Base-by-base conservation (phyloP, 2,888 invertebrate species). In the Drosophila aldrichi region DNA sequence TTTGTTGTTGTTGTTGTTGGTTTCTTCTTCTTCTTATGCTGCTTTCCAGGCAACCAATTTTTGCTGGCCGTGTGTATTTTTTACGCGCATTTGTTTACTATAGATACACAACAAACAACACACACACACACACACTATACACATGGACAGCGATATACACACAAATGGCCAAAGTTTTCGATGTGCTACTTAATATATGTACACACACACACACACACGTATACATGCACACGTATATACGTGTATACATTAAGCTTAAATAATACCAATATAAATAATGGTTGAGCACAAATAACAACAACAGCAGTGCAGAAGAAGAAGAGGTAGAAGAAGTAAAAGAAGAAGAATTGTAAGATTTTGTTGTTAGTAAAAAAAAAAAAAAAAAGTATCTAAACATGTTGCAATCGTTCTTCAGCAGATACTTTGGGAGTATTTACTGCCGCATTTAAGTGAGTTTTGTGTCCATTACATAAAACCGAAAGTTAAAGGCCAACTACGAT, bases 71-170 rank as follows among this genome's bases (percentile, higher is more conserved):
- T 86, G 70, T 82, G 81, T 77, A 61, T 70, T 77, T 83, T 89
- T 82, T 82, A 82, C 89, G 82, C 89, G 82, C 89, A 71, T 87
- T 82, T 82, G 82, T 82, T 82, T 82, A 82, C 82, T 87, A 82
- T 59, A 78, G 84, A 86, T 87, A 86, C 89, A 86, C 81, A 82
- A 79, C 71, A 82, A 86, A 71, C 69, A 75, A 79, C 29, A 66
- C 62, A 70, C 81, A 68, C 65, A 18, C 64, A 41, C 63, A 38
- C 41, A 29, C 20, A 10, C 25, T 25, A 25, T 29, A 56, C 41
- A 65, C 41, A 75, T 48, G 59, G 48, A 9, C 55, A 67, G 56
- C 32, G 32, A 36, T 71, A 60, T 61, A 80, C 59, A 79, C 41
- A 60, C 49, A 75, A 57, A 61, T 66, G 65, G 57, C 56, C 54